phyloP scores from a whole-genome alignment of 2,888 invertebrate species.

The Epinotia nisella region DNA sequence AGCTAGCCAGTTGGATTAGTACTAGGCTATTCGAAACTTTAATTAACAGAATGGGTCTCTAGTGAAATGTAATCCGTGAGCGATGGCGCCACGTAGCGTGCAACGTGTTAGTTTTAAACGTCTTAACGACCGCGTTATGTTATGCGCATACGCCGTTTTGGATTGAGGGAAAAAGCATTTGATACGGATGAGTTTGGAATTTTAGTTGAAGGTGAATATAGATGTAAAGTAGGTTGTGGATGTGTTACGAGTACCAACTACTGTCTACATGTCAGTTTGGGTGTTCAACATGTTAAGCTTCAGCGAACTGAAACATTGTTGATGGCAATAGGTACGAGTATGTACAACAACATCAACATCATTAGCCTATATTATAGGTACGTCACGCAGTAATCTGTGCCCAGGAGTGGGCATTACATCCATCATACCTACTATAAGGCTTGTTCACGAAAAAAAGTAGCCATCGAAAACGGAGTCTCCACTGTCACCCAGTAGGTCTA shows the following conservation, averaged over 20 bases:
- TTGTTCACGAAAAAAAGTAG: too few species aligned
- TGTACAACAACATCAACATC: too few species aligned
- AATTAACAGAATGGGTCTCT: constrained; percentile 35
- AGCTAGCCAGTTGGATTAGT: constrained; percentile 28
- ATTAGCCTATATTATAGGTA: too few species aligned
- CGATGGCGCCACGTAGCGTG: constrained; percentile 38
- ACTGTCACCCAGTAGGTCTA: too few species aligned
- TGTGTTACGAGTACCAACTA: not conserved
- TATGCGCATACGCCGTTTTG: not conserved
- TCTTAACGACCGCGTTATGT: not conserved
- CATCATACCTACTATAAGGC: too few species aligned
- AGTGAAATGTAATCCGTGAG: constrained; percentile 30
- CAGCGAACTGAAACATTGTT: too few species aligned
- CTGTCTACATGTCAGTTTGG: not conserved
- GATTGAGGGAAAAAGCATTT: not conserved
- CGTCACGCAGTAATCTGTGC: too few species aligned
- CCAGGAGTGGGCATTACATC: too few species aligned
- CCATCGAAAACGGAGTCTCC: too few species aligned
- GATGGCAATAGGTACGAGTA: too few species aligned
- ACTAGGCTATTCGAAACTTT: constrained; percentile 36
- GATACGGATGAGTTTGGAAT: constrained; percentile 1
- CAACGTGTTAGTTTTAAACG: not conserved
- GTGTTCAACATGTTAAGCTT: not conserved
- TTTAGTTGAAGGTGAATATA: not conserved
- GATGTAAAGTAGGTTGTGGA: not conserved